Evolutionary conservation across 1,140 invertebrate genomes (phyloP).

Genomic region (Drosophila kurseongensis): DNA sequence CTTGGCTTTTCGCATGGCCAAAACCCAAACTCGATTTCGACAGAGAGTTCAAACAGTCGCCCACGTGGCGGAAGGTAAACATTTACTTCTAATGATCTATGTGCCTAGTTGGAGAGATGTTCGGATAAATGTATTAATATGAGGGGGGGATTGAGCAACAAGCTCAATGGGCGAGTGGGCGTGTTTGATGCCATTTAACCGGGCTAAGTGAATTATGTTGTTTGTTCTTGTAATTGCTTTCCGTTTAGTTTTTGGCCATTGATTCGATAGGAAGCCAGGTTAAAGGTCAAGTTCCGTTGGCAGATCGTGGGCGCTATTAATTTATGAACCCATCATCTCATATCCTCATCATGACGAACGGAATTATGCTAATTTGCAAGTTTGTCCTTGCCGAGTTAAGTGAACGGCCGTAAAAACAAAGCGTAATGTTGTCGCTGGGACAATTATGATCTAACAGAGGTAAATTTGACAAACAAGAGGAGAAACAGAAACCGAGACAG

Average conservation of each 20-base stretch:
- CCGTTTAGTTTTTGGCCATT: constrained; percentile 60
- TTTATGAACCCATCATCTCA: constrained; percentile 44
- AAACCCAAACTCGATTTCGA: background rate
- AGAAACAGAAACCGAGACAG: constrained; percentile 16
- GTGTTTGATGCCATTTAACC: constrained; percentile 28
- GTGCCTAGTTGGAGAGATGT: constrained; percentile 31
- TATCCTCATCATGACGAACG: constrained; percentile 14
- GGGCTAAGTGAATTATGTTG: constrained; percentile 64
- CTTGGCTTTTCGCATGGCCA: background rate
- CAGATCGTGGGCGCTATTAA: constrained; percentile 53
- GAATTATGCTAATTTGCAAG: constrained; percentile 47
- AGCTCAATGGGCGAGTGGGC: background rate
- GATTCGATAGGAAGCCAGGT: constrained; percentile 32
- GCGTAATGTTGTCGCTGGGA: constrained; percentile 12
- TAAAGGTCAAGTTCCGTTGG: constrained; percentile 28
- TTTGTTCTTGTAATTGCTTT: constrained; percentile 60
- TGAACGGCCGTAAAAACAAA: constrained; percentile 11
- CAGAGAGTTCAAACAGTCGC: constrained; percentile 31
- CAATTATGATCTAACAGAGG: constrained; percentile 66
- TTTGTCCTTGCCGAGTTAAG: constrained; percentile 47
- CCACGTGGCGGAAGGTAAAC: constrained; percentile 35
- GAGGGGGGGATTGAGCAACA: constrained; percentile 1
- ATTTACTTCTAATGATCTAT: constrained; percentile 73
- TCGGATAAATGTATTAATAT: background rate
- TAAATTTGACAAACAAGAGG: constrained; percentile 57